Evolutionary conservation across 2,888 invertebrate genomes (phyloP).

Genomic region (Acleris sparsana): DNA sequence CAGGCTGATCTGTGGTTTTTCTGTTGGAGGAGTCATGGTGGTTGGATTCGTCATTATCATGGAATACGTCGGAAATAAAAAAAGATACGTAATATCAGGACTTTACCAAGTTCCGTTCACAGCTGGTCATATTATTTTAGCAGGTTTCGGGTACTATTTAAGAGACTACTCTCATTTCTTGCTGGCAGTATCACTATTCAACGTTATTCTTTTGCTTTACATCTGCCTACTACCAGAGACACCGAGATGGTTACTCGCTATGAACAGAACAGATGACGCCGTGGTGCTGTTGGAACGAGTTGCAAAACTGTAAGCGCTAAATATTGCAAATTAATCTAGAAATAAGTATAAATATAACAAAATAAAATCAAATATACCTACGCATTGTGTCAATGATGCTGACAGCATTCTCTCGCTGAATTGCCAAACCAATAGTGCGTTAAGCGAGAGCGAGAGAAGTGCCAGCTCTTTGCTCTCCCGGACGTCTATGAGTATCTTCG

Average conservation of each 20-base stretch:
- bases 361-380: too few species aligned
- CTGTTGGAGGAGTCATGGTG: constrained; percentile 92
- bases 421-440: too few species aligned
- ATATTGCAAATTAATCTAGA: background rate
- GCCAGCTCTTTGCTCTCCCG: too few species aligned
- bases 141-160: constrained; percentile 85
- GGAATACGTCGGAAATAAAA: constrained; percentile 84
- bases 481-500: too few species aligned
- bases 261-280: constrained; percentile 85
- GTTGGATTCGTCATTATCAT: constrained; percentile 81
- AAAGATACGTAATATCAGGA: constrained; percentile 81
- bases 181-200: constrained; percentile 83
- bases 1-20: constrained; percentile 86
- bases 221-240: constrained; percentile 90
- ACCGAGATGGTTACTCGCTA: constrained; percentile 89
- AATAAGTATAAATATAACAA: too few species aligned
- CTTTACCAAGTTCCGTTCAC: constrained; percentile 87
- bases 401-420: too few species aligned
- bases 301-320: constrained; percentile 77
- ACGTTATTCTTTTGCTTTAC: constrained; percentile 83
- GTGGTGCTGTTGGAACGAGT: constrained; percentile 85
- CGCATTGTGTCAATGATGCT: too few species aligned
- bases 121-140: constrained; percentile 85
- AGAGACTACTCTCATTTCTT: constrained; percentile 86
- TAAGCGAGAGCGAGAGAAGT: too few species aligned